Percentiles rank a stretch among this genome's conserved stretches.
Conservation (phyloP, 2,888 invertebrate genomes). For the Beris morrisii region DNA sequence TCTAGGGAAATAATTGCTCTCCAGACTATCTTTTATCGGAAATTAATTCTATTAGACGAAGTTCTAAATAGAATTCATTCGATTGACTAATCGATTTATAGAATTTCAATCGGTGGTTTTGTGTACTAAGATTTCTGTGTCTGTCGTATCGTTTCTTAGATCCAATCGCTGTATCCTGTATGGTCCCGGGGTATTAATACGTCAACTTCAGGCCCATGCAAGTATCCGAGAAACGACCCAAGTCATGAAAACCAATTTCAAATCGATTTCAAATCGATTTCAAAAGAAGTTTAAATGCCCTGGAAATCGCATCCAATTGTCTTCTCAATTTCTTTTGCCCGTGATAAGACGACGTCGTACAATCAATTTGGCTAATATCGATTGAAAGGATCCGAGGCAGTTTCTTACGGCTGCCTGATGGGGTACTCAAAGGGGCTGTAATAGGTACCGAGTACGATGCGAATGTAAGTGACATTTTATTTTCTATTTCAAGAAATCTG, state of each 20-base stretch:
- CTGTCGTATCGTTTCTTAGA: too few species aligned
- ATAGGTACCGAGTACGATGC: constrained; percentile 4
- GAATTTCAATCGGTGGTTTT: constrained; percentile 14
- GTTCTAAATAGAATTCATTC: constrained; percentile 6
- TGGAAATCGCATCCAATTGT: constrained; percentile 39
- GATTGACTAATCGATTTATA: constrained; percentile 18
- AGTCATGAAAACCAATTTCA: constrained; percentile 36
- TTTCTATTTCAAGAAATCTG: constrained; percentile 23
- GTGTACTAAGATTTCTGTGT: too few species aligned
- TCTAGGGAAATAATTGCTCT: too few species aligned
- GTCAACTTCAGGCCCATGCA: constrained; percentile 27
- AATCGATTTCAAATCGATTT: constrained; percentile 33
- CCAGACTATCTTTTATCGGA: too few species aligned
- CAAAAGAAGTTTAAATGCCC: constrained; percentile 36
- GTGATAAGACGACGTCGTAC: constrained; percentile 30
- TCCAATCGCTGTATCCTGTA: too few species aligned
- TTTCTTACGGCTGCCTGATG: not conserved
- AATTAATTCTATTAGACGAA: too few species aligned
- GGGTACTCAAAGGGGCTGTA: constrained; percentile 13
- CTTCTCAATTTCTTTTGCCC: constrained; percentile 36
- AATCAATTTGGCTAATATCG: constrained; percentile 36
- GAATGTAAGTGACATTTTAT: constrained; percentile 28
- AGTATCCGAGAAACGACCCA: constrained; percentile 11
- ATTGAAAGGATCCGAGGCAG: constrained; percentile 13
- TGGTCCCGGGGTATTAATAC: constrained; percentile 11